Evolutionary conservation across 2,113 vertebrate species (phyloP).

Genomic region (Pterocles orientalis): DNA sequence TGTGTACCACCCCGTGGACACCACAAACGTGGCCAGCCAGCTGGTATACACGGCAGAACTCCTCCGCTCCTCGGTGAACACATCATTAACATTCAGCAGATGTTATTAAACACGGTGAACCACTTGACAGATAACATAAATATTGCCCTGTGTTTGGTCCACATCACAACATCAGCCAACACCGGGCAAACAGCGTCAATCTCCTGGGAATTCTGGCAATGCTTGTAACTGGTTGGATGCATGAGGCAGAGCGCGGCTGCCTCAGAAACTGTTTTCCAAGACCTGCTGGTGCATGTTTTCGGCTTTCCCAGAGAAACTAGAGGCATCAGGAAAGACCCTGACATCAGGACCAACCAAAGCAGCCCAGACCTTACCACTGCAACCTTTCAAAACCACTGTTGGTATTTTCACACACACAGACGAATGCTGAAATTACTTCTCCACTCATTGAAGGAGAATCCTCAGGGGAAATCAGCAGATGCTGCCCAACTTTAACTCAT

Average conservation of each 20-base stretch:
- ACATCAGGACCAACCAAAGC: not conserved
- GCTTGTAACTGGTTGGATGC: not conserved
- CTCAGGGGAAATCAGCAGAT: not conserved
- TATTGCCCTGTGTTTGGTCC: not conserved
- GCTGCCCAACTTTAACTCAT: not conserved
- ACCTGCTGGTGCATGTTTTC: not conserved
- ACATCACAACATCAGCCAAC: not conserved
- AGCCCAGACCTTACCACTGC: not conserved
- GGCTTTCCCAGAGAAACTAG: not conserved
- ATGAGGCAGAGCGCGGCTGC: not conserved
- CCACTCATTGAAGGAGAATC: not conserved
- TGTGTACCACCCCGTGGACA: not conserved
- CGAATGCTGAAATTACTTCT: not conserved
- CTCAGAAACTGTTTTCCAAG: not conserved
- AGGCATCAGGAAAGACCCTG: not conserved
- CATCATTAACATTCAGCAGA: not conserved
- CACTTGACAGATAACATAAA: not conserved
- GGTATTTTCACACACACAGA: not conserved
- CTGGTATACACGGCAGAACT: not conserved
- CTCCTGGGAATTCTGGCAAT: not conserved
- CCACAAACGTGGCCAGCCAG: not conserved
- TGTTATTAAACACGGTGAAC: not conserved
- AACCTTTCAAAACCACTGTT: not conserved
- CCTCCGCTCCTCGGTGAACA: not conserved
- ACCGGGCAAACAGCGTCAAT: not conserved